Base-by-base conservation (phyloP, 1,140 invertebrate genomes). In the Rhagoletis pomonella region DNA sequence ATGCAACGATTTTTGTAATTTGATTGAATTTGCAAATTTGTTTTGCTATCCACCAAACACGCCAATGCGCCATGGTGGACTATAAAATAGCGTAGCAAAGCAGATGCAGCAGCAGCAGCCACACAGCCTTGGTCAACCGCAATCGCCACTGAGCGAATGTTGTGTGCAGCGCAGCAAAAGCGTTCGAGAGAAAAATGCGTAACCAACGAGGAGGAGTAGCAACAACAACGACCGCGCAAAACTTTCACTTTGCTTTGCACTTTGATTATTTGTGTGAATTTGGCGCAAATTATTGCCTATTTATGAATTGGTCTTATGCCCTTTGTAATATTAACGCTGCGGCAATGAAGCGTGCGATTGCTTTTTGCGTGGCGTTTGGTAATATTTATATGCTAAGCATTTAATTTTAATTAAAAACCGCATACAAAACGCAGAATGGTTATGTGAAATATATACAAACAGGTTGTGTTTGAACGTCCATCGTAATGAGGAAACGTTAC, bases 401-500 rank as follows among this genome's bases (percentile, higher is more conserved):
- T 47, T 44, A 69, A 73, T 73, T 73, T 73, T 73, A 73, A 73
- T 73, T 73, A 47, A 73, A 73, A 73, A 73, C 39, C 67, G 12
- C 67, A 73, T 73, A 17, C 10, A 47, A 0, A 17, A 55, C 29
- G 17, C 17, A 55, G 50, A 1, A 73, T 17, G 5, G 14, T 29
- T 29, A 29, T 29, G 29, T 29, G 29, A 47, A 47, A 73, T 47
- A 73, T 67, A 39, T 62, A 17, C 29, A 69, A 10, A 3, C 2
- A 29, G 29, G 29, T 29, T 29, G 29, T 29, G 10, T 69, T 69
- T 69, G 65, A 42, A 10, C 42, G 39, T 14, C 39, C 14, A 9
- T 47, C 39, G 39, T 69, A 73, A 73, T 47, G 12, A 3, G 44
- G 44, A 44, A 39, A 73, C 67, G 14, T 17, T 73, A 44, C 17